Evolutionary conservation across 1,140 invertebrate genomes (phyloP), one percentile per base, ranked within the genome.

Genomic region (Drosophila punjabiensis): DNA sequence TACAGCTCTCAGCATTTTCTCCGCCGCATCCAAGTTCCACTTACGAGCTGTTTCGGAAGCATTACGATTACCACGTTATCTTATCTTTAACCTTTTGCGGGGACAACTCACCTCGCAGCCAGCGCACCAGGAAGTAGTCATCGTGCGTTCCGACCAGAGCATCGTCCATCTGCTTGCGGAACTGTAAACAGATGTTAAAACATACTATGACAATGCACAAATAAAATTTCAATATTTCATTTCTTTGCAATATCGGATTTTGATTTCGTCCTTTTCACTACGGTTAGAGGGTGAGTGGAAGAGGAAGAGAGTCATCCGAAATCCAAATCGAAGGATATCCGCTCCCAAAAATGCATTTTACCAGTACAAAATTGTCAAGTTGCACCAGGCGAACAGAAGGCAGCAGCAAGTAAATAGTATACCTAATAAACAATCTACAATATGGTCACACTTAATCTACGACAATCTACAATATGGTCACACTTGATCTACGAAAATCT

Each of bases 1-100:
- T 63, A 89, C 86, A 80, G 97, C 96, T 94, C 96, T 94, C 1
- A 98, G 92, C 97, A 98, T 98, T 94, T 97, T 96, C 91, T 98
- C 97, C 0, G 97, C 96, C 4, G 96, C 96, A 28, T 95, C 95
- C 3, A 95, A 76, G 92, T 98, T 95, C 95, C 97, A 98, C 93
- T 96, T 96, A 92, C 97, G 94, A 11, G 97, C 97, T 98, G 56
- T 50, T 66, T 39, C 10, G 5, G 5, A 28, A 18, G 14, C 5
- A 37, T 11, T 50, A 37, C 28, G 11, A 39, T 62, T 58, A 39
- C 35, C 9, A 58, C 14, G 35, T n/a, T 56, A 39, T 56, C 52
- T 11, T 11, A 28, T 43, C 16, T 16, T 20, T 35, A 0, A 20
- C 18, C 18, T 43, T 16, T 43, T 4, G 11, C n/a, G 13, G 9